These are phyloP conservation scores for Phymorhynchus buccinoides DNA, from an alignment of 1,140 invertebrate genomes.

Conservation along the genomic window DNA sequence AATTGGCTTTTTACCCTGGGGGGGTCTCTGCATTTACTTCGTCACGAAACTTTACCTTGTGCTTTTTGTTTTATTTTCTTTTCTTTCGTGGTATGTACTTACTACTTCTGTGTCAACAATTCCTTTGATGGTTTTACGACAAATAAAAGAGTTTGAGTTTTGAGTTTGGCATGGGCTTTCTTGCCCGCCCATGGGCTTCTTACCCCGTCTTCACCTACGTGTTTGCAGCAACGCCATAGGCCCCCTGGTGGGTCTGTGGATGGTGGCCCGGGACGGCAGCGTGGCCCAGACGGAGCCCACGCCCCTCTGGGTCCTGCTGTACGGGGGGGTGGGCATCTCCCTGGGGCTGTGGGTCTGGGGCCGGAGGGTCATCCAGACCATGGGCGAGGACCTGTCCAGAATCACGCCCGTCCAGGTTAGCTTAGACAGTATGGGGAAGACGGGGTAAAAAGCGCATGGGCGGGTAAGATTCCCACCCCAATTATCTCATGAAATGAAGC, in stretches of 20 bases:
- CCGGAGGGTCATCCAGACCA: slow-evolving; percentile 93
- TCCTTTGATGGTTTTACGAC: too few species aligned
- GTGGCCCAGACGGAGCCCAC: slow-evolving; percentile 85
- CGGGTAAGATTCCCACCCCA: too few species aligned
- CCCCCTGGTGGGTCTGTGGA: slow-evolving; percentile 93
- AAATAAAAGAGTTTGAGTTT: too few species aligned
- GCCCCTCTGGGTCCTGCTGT: slow-evolving; percentile 91
- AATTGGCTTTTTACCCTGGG: too few species aligned
- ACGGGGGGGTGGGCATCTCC: slow-evolving; percentile 95
- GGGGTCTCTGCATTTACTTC: too few species aligned
- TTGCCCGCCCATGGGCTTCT: too few species aligned
- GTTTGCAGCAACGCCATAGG: slow-evolving; percentile 93
- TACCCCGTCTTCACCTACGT: slow-evolving; percentile 54
- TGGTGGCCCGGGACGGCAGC: slow-evolving; percentile 85
- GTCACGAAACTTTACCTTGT: too few species aligned
- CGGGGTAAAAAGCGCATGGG: not conserved
- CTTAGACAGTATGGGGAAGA: not conserved
- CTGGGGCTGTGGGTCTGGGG: slow-evolving; percentile 97
- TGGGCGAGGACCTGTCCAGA: slow-evolving; percentile 96
- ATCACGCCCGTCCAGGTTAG: slow-evolving; percentile 96
- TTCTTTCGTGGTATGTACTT: too few species aligned
- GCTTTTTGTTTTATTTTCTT: too few species aligned
- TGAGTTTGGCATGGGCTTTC: too few species aligned
- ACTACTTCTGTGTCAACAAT: too few species aligned
- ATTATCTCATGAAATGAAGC: too few species aligned